These are phyloP conservation scores for Lepidocyrtoides sp. DNA, from an alignment of 2,888 invertebrate species.

Conservation along the genomic window DNA sequence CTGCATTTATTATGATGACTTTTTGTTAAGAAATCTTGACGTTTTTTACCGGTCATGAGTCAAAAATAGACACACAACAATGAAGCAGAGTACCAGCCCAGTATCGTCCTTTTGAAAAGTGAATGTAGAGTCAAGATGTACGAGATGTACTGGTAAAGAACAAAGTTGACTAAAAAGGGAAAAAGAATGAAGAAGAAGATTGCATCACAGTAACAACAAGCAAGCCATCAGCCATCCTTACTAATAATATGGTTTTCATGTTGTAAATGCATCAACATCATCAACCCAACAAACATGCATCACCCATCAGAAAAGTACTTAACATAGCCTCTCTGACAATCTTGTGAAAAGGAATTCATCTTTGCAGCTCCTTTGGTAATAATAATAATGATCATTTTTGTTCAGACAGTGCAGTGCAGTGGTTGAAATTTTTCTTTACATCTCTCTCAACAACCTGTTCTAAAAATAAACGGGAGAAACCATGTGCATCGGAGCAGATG, in stretches of 20 bases:
- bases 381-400: slow-evolving; percentile 29
- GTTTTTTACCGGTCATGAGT: neutral
- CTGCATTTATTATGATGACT: neutral
- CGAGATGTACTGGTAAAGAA: neutral
- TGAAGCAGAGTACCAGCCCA: neutral
- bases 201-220: slow-evolving; percentile 34
- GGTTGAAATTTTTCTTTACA: neutral
- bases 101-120: slow-evolving; percentile 8
- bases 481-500: slow-evolving; percentile 62
- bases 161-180: slow-evolving; percentile 40
- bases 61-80: slow-evolving; percentile 17
- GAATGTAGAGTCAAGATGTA: slow-evolving; percentile 20
- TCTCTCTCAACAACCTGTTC: slow-evolving; percentile 78
- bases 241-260: too few relatives aligned
- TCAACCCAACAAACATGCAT: neutral
- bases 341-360: slow-evolving; percentile 10
- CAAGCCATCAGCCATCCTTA: neutral
- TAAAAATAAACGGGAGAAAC: slow-evolving; percentile 80
- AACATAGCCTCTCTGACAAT: neutral
- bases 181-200: slow-evolving; percentile 46
- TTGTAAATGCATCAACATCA: too few relatives aligned
- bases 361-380: neutral
- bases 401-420: too few relatives aligned
- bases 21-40: neutral
- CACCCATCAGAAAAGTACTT: neutral